These are phyloP conservation scores for Hydrozoanthus gracilis DNA, from an alignment of 92 coral and sea anemone species.

Conservation along the genomic window DNA sequence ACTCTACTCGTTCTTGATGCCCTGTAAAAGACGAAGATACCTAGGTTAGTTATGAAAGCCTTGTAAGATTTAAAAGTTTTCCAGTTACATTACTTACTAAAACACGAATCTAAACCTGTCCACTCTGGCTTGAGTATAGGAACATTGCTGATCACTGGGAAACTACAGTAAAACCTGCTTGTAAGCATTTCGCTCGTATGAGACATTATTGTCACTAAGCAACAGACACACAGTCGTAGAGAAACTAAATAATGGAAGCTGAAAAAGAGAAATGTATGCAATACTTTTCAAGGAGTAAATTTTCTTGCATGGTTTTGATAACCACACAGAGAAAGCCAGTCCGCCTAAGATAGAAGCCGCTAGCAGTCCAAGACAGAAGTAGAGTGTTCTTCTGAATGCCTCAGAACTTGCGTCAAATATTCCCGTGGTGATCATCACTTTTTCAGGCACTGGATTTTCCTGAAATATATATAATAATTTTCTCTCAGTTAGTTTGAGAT, in stretches of 20 bases:
- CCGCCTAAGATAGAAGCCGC: neutral
- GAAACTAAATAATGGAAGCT: neutral
- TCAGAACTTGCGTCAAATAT: neutral
- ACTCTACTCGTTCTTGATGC: neutral
- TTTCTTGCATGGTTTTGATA: neutral
- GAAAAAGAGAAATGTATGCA: neutral
- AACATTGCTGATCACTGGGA: too few relatives aligned
- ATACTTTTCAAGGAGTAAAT: neutral
- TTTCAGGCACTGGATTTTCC: conserved; percentile 35
- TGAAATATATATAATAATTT: neutral
- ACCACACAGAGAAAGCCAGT: neutral
- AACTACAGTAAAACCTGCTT: too few relatives aligned
- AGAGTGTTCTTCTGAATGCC: conserved; percentile 4
- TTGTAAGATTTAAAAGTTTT: too few relatives aligned
- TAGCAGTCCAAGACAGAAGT: conserved; percentile 21
- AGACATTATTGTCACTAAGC: too few relatives aligned
- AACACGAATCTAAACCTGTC: too few relatives aligned
- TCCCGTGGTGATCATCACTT: conserved; percentile 10
- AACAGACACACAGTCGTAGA: too few relatives aligned
- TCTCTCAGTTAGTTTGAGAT: too few relatives aligned
- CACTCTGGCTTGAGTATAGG: too few relatives aligned
- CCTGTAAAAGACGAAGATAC: conserved; percentile 1
- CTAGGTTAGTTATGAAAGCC: neutral
- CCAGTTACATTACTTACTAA: too few relatives aligned
- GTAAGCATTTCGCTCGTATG: too few relatives aligned